Evolutionary conservation across 2,888 invertebrate genomes (phyloP).

Genomic region (Strigamia transsilvanica): DNA sequence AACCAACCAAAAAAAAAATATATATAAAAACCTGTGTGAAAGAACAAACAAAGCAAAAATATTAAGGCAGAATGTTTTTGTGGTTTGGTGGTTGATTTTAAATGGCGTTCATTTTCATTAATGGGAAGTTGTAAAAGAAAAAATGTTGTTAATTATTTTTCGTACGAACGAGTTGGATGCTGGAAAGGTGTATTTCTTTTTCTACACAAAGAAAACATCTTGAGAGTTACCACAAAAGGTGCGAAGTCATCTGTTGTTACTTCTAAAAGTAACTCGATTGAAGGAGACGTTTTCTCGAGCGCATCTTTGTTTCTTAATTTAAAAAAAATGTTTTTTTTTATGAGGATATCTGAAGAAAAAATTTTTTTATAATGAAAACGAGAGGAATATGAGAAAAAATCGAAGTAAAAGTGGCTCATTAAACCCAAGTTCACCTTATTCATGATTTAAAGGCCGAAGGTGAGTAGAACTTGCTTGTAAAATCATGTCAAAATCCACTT

Average conservation of each 20-base stretch:
- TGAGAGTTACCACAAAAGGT: background rate
- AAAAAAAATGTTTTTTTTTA: background rate
- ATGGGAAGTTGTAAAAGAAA: slow-evolving; percentile 13
- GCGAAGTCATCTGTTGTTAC: slow-evolving; percentile 26
- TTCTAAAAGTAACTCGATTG: background rate
- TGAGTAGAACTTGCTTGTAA: slow-evolving; percentile 18
- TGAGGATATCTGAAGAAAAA: background rate
- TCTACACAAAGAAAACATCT: background rate
- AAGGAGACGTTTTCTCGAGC: background rate
- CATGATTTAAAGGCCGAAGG: slow-evolving; percentile 36
- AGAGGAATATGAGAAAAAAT: background rate
- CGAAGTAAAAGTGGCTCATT: slow-evolving; percentile 28
- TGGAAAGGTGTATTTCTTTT: background rate
- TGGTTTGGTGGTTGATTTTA: slow-evolving; percentile 21
- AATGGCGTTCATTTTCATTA: slow-evolving; percentile 19
- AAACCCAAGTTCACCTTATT: slow-evolving; percentile 22
- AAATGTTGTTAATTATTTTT: background rate
- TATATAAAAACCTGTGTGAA: background rate
- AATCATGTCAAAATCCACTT: slow-evolving; percentile 42
- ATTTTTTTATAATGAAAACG: background rate
- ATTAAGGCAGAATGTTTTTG: background rate
- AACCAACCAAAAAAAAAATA: too few relatives aligned
- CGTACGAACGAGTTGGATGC: background rate
- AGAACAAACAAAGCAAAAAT: background rate
- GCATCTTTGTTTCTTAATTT: background rate